Conservation (phyloP, 2,888 invertebrate genomes). For the Elegia similella region DNA sequence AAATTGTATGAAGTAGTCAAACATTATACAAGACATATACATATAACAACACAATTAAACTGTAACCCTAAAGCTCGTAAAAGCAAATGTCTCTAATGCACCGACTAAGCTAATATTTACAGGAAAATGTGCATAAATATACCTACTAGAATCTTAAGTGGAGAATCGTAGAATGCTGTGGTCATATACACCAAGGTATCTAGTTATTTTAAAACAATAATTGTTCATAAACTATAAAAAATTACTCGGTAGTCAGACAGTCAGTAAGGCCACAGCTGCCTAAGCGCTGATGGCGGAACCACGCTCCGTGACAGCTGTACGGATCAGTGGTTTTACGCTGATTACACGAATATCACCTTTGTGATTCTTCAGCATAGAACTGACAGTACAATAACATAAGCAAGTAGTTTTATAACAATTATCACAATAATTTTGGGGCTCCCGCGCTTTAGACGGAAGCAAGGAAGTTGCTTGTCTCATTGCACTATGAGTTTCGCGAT, state of each 20-base stretch:
- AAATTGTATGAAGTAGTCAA: neutral
- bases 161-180: neutral
- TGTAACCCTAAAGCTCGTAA: neutral
- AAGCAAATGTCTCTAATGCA: neutral
- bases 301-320: constrained; percentile 47
- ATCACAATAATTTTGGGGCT: constrained; percentile 1
- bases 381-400: neutral
- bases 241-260: neutral
- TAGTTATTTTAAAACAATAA: neutral
- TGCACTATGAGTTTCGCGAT: too few relatives aligned
- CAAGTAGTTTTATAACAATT: constrained; percentile 11
- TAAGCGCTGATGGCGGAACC: constrained; percentile 30
- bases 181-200: too few relatives aligned
- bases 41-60: neutral
- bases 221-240: neutral
- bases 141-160: neutral
- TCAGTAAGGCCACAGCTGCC: constrained; percentile 6
- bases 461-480: neutral
- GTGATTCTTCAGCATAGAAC: constrained; percentile 20
- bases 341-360: constrained; percentile 34
- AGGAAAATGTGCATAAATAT: neutral
- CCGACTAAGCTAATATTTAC: neutral
- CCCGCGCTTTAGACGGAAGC: neutral
- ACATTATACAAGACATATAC: neutral
- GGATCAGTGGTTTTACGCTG: constrained; percentile 39